A percentile compares a stretch with the other conserved stretches of the same genome.
These are phyloP conservation scores for Carterocephalus palaemon DNA, from an alignment of 2,888 invertebrate species.

Conservation along the genomic window DNA sequence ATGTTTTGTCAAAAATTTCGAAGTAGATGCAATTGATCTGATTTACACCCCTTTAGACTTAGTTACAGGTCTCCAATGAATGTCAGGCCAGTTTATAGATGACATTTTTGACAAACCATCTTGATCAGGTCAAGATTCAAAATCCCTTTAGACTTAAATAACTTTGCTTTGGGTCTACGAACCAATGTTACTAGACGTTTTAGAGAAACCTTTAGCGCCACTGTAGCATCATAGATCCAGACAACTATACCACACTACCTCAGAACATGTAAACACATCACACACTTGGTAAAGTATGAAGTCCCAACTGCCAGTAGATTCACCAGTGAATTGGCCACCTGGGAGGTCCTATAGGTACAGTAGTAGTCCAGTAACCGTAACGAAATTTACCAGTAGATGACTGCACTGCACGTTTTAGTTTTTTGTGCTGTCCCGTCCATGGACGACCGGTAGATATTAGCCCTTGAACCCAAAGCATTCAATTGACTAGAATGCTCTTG, in stretches of 20 bases:
- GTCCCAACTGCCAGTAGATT: slow-evolving; percentile 22
- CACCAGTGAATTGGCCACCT: slow-evolving; percentile 22
- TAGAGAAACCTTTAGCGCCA: slow-evolving; percentile 12
- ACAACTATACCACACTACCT: slow-evolving; percentile 21
- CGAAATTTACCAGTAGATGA: slow-evolving; percentile 31
- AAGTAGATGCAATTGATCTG: no score
- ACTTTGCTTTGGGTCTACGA: no score
- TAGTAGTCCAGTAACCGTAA: slow-evolving; percentile 60
- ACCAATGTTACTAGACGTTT: neutral
- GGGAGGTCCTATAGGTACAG: slow-evolving; percentile 36
- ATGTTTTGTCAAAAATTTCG: no score
- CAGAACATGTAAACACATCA: slow-evolving; percentile 32
- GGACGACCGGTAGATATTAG: slow-evolving; percentile 47
- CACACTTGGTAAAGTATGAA: slow-evolving; percentile 46
- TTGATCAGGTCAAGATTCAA: no score
- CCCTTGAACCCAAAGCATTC: slow-evolving; percentile 57
- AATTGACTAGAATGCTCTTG: slow-evolving; percentile 63
- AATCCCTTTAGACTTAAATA: no score
- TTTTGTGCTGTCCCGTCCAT: slow-evolving; percentile 57
- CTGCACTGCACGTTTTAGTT: slow-evolving; percentile 58
- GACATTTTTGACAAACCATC: no score
- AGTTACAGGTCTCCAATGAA: no score
- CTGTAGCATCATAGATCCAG: slow-evolving; percentile 29
- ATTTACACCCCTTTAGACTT: no score
- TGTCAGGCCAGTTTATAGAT: no score